phyloP scores from a whole-genome alignment of 1,140 invertebrate genomes.

The Coptotermes formosanus region DNA sequence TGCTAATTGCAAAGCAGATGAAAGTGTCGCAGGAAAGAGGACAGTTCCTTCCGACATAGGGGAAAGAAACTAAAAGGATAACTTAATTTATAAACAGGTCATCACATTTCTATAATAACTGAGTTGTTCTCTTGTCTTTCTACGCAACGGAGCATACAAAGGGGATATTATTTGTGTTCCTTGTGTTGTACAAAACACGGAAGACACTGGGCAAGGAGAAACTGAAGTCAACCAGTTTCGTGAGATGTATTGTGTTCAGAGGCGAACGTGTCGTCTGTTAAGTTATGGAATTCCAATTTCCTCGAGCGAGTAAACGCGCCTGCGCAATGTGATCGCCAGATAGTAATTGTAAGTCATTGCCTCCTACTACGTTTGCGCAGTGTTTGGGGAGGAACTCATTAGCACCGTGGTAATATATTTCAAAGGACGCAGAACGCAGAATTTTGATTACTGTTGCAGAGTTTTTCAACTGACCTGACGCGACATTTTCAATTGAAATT shows the following conservation, averaged over 20 bases:
- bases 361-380: background rate
- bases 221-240: background rate
- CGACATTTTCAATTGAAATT: too few species aligned
- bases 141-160: background rate
- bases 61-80: background rate
- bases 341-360: background rate
- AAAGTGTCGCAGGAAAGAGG: too few species aligned
- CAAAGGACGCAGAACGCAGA: too few species aligned
- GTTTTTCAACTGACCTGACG: too few species aligned
- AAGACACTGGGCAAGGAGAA: background rate
- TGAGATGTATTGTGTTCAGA: background rate
- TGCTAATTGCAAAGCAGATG: too few species aligned
- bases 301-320: background rate
- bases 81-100: background rate
- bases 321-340: background rate
- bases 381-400: too few species aligned
- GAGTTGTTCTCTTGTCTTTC: background rate
- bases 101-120: background rate
- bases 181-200: background rate
- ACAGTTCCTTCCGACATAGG: too few species aligned
- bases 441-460: too few species aligned
- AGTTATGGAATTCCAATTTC: background rate
- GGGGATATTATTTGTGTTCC: background rate
- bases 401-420: too few species aligned
- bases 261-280: background rate